Conservation (phyloP, 2,888 invertebrate genomes). For the Standfussiana lucernea region DNA sequence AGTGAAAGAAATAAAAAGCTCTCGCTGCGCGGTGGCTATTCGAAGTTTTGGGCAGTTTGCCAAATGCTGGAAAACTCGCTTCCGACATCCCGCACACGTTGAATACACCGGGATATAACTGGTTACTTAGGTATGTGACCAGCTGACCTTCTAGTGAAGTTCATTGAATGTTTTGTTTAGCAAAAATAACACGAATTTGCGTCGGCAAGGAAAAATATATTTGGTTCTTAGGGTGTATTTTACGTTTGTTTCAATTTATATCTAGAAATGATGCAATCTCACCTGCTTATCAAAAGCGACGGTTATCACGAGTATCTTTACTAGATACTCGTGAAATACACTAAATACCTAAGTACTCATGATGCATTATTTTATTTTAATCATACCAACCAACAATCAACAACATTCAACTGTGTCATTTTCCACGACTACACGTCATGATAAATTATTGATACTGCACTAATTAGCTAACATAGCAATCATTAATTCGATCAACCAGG, state of each 20-base stretch:
- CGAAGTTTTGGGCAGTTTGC: constrained; percentile 57
- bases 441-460: constrained; percentile 19
- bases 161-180: constrained; percentile 27
- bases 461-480: constrained; percentile 14
- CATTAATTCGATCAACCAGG: not conserved
- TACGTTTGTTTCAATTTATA: not conserved
- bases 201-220: not conserved
- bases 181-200: constrained; percentile 5
- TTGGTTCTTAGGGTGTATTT: not conserved
- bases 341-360: not conserved
- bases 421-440: not conserved
- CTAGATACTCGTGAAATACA: not conserved
- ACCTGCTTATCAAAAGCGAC: not conserved
- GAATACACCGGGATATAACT: not conserved
- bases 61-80: constrained; percentile 64
- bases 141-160: constrained; percentile 5
- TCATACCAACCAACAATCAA: too few species aligned
- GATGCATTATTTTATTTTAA: constrained; percentile 31
- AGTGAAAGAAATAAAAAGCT: constrained; percentile 43
- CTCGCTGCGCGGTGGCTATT: constrained; percentile 53
- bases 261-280: constrained; percentile 25
- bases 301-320: not conserved
- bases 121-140: not conserved
- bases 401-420: not conserved
- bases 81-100: constrained; percentile 51